A percentile compares a stretch with the other conserved stretches of the same genome.
Conservation (phyloP, 2,113 vertebrate genomes). For the Camelus dromedarius region DNA sequence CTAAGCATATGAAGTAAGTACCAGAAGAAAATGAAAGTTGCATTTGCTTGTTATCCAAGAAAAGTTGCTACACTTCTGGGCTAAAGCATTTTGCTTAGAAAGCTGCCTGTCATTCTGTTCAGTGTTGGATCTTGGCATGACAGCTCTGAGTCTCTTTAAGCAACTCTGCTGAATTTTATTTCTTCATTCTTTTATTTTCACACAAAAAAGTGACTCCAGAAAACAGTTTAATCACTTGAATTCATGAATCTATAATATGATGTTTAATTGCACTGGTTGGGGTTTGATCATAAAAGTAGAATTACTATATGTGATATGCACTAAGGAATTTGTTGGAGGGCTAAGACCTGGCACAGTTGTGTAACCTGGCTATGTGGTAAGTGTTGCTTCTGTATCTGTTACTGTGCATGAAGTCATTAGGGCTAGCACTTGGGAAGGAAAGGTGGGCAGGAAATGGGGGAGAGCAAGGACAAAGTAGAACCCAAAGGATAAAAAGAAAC, state of each 20-base stretch:
- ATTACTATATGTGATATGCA: neutral
- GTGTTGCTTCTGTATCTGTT: neutral
- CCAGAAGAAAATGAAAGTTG: conserved; percentile 19
- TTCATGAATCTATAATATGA: neutral
- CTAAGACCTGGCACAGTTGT: neutral
- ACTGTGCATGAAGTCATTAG: neutral
- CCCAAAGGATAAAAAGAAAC: neutral
- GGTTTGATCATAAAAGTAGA: neutral
- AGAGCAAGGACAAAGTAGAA: neutral
- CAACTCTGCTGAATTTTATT: neutral
- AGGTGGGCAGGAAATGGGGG: neutral
- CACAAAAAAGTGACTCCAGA: neutral
- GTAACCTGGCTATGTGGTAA: neutral
- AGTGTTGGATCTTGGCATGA: neutral
- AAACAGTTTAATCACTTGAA: neutral
- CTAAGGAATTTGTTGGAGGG: neutral
- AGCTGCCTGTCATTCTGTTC: conserved; percentile 30
- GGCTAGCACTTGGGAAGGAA: neutral
- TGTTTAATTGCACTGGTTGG: neutral
- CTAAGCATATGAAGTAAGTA: neutral
- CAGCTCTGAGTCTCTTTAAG: conserved; percentile 23
- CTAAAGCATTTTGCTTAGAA: conserved; percentile 17
- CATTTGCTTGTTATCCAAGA: conserved; percentile 47
- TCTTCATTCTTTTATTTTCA: neutral
- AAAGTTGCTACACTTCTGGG: conserved; percentile 4